phyloP scores from a whole-genome alignment of 2,113 vertebrate genomes.

The Lamprotornis superbus region DNA sequence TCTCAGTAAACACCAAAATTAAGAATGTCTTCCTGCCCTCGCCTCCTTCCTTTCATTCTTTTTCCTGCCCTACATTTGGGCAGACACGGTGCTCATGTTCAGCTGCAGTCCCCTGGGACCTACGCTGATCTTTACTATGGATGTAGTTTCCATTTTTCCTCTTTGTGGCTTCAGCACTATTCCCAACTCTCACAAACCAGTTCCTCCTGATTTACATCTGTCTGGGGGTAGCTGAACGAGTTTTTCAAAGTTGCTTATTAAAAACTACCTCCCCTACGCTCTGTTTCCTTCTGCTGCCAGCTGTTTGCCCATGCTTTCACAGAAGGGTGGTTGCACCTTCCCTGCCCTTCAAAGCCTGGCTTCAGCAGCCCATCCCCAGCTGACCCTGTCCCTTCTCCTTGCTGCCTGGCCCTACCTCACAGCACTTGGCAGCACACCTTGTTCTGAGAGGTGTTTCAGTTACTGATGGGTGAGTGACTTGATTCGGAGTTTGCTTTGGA shows the following conservation, averaged over 20 bases:
- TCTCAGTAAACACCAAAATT: not conserved
- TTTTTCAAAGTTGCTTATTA: not conserved
- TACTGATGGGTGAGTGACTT: constrained; percentile 32
- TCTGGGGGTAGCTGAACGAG: not conserved
- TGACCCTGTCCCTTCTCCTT: not conserved
- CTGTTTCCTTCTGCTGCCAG: not conserved
- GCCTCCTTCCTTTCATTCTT: not conserved
- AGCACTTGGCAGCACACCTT: constrained; percentile 54
- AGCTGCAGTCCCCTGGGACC: not conserved
- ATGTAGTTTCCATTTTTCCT: not conserved
- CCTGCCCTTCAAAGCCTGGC: not conserved
- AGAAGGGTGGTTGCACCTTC: not conserved
- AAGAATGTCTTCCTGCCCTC: not conserved
- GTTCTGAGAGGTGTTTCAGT: constrained; percentile 39
- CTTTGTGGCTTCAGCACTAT: not conserved
- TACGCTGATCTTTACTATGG: not conserved
- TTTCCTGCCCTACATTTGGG: not conserved
- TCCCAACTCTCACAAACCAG: not conserved
- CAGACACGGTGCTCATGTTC: not conserved
- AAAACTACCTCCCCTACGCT: not conserved
- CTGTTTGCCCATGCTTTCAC: not conserved
- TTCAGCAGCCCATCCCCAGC: not conserved
- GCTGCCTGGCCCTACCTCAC: not conserved
- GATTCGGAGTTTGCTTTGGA: constrained; percentile 39
- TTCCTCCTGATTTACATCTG: not conserved